phyloP scores from a whole-genome alignment of 1,140 invertebrate species.

The Pseudomyrmex sp. region DNA sequence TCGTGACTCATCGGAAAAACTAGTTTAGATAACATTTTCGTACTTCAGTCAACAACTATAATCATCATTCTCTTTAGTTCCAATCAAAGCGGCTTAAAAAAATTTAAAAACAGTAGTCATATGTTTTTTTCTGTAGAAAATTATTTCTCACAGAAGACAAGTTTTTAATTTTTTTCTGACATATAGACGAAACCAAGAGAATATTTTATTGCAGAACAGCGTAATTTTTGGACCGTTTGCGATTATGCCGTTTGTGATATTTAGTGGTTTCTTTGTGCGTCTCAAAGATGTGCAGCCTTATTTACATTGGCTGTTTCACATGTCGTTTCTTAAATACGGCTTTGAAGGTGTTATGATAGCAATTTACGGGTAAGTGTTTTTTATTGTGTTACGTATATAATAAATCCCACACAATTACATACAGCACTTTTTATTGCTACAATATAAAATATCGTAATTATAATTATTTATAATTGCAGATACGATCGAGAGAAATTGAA shows the following conservation, averaged over 20 bases:
- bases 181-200: background rate
- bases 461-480: constrained; percentile 86
- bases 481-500: constrained; percentile 89
- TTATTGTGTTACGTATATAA: background rate
- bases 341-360: constrained; percentile 90
- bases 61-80: too few relatives aligned
- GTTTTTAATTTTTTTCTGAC: too few relatives aligned
- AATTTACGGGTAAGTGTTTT: constrained; percentile 87
- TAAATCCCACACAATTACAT: too few relatives aligned
- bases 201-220: constrained; percentile 87
- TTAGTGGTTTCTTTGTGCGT: constrained; percentile 95
- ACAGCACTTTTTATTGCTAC: too few relatives aligned
- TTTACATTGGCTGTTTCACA: constrained; percentile 94
- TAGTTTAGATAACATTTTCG: too few relatives aligned
- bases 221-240: constrained; percentile 94
- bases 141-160: too few relatives aligned
- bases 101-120: background rate
- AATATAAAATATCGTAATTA: background rate
- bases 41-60: too few relatives aligned
- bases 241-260: constrained; percentile 94
- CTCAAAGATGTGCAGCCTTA: constrained; percentile 92
- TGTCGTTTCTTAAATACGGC: constrained; percentile 93
- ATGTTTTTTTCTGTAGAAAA: too few relatives aligned
- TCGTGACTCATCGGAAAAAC: too few relatives aligned
- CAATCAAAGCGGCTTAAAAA: background rate